These are phyloP conservation scores for Acanthosepion lycidas DNA, from an alignment of 2,888 invertebrate species.

Conservation along the genomic window DNA sequence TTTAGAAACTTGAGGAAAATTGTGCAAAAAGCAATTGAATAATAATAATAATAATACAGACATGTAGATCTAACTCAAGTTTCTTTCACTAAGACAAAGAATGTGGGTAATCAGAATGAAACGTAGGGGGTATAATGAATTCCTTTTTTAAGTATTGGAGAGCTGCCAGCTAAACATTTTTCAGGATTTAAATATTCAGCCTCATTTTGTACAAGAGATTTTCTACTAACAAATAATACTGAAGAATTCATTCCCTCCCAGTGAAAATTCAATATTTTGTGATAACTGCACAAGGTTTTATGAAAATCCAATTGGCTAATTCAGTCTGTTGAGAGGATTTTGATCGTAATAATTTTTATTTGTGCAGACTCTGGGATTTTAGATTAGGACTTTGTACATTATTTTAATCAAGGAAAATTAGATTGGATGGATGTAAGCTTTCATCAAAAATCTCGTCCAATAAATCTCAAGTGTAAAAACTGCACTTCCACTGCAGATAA, in stretches of 20 bases:
- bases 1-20: conserved; percentile 23
- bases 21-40: conserved; percentile 33
- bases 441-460: conserved; percentile 18
- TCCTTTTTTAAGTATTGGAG: neutral
- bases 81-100: conserved; percentile 23
- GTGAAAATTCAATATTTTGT: neutral
- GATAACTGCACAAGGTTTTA: conserved; percentile 13
- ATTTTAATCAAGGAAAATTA: neutral
- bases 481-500: conserved; percentile 20
- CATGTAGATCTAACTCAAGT: conserved; percentile 24
- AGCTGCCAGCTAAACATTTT: conserved; percentile 18
- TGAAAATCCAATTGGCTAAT: neutral
- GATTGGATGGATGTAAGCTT: conserved; percentile 33
- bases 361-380: conserved; percentile 12
- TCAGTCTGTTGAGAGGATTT: neutral
- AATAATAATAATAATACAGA: neutral
- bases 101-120: neutral
- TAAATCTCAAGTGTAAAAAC: neutral
- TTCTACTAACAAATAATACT: conserved; percentile 21
- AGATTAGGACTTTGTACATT: neutral
- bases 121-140: neutral
- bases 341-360: neutral
- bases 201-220: conserved; percentile 20
- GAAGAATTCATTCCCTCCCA: conserved; percentile 33
- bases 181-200: neutral